Base-by-base conservation (phyloP, 2,113 vertebrate species). In the Pedetes capensis region DNA sequence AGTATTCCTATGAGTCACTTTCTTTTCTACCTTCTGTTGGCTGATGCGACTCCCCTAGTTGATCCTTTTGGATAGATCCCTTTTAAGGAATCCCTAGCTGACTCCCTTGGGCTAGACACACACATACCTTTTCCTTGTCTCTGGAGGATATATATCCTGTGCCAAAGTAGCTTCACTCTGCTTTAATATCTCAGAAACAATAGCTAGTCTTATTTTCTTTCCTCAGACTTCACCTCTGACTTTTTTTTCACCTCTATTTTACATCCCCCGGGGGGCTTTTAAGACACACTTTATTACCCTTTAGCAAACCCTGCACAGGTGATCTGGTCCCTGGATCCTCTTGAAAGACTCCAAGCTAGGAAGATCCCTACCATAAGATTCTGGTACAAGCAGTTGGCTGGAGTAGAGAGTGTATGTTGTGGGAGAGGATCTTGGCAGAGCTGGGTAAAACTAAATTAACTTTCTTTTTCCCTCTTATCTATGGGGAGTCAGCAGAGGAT, bases 201-300 rank as follows among this genome's bases (percentile, higher is more conserved):
- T 9, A 72, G 32, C 22, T 37, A 88, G 22, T 17, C 53, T 59
- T 42, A 5, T 51, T 12, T 37, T 87, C 66, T 55, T 68, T 71
- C 53, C 71, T 80, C n/a, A 53, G 29, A 68, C 27, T 51, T 72
- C n/a, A 34, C 32, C n/a, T 55, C 27, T 42, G 55, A 69, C 71
- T 84, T 91, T 87, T 91, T 87, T 86, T 85, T 66, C 29, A 82
- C 25, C 27, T 89, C 27, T 64, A 47, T 69, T 93, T 91, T 57
- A 39, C 87, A 86, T 66, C 39, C 13, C 57, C 51, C 49, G 18
- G 29, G 79, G 25, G 18, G 27, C 55, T 82, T 71, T 84, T 16
- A 81, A 82, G 8, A 57, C 64, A 53, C 37, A 3, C 44, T 79
- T 89, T 79, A 57, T 13, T 49, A 61, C 18, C 51, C 76, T 66